Conservation (phyloP, 2,888 invertebrate species). For the Erebia ligea region DNA sequence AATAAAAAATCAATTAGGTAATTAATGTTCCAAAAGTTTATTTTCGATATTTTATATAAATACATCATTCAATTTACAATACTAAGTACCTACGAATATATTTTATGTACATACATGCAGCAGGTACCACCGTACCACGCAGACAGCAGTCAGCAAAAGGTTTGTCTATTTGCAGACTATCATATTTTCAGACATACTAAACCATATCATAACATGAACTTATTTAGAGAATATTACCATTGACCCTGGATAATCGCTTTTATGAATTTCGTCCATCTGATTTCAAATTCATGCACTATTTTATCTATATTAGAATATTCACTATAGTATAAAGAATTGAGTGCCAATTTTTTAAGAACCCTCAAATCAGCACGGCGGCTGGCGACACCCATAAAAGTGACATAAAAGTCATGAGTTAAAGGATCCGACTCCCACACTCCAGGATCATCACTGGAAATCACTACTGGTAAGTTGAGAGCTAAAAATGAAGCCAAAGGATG, state of each 20-base stretch:
- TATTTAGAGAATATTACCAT: neutral
- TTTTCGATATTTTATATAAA: too few relatives aligned
- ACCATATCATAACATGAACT: neutral
- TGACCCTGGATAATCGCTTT: conserved; percentile 50
- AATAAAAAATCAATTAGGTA: too few relatives aligned
- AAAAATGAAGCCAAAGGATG: conserved; percentile 88
- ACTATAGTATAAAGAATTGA: conserved; percentile 89
- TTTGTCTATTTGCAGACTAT: neutral
- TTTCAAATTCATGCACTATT: conserved; percentile 65
- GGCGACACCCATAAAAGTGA: conserved; percentile 90
- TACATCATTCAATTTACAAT: too few relatives aligned
- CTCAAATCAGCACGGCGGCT: conserved; percentile 87
- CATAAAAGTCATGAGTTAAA: conserved; percentile 88
- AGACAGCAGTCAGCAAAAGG: neutral
- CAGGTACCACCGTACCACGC: neutral
- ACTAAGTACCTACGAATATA: neutral
- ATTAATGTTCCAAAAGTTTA: too few relatives aligned
- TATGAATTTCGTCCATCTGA: conserved; percentile 71
- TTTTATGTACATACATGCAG: neutral
- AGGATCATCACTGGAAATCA: conserved; percentile 91
- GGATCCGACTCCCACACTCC: conserved; percentile 89
- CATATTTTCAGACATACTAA: too few relatives aligned
- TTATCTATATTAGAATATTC: conserved; percentile 75
- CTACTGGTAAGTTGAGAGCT: conserved; percentile 86
- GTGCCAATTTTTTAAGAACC: conserved; percentile 88